Percentiles rank a stretch among this genome's conserved stretches.
These are phyloP conservation scores for Orbicella faveolata DNA, from an alignment of 64 coral and sea anemone genomes.

Conservation along the genomic window DNA sequence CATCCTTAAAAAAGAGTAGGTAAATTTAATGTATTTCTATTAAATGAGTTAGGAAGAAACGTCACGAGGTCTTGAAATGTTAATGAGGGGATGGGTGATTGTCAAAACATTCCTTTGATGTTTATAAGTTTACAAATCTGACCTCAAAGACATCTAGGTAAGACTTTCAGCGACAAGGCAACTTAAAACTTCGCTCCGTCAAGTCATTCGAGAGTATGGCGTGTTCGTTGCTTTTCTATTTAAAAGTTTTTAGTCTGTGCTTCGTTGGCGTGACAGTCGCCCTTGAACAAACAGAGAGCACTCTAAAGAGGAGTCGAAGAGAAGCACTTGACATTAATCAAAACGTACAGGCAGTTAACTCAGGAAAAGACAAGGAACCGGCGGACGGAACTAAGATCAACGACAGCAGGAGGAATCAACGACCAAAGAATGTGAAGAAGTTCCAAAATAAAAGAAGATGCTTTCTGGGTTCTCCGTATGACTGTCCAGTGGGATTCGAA, in stretches of 20 bases:
- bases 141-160: background rate
- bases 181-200: too few relatives aligned
- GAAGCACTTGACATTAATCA: background rate
- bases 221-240: background rate
- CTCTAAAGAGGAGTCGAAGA: background rate
- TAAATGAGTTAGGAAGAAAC: background rate
- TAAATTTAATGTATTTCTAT: background rate
- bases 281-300: background rate
- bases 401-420: background rate
- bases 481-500: background rate
- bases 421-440: background rate
- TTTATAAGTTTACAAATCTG: constrained; percentile 22
- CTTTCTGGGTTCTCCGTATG: background rate
- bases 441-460: constrained; percentile 1
- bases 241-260: background rate
- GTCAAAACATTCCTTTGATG: constrained; percentile 3
- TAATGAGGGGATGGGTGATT: constrained; percentile 19
- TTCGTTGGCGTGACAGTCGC: background rate
- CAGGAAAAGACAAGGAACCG: background rate
- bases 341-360: background rate
- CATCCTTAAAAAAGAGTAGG: background rate
- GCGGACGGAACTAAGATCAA: background rate
- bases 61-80: background rate
- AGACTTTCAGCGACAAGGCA: background rate
- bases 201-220: background rate